Percentiles rank a stretch among this genome's conserved stretches.
These are phyloP conservation scores for Furcula furcula DNA, from an alignment of 2,888 invertebrate genomes.

Conservation along the genomic window DNA sequence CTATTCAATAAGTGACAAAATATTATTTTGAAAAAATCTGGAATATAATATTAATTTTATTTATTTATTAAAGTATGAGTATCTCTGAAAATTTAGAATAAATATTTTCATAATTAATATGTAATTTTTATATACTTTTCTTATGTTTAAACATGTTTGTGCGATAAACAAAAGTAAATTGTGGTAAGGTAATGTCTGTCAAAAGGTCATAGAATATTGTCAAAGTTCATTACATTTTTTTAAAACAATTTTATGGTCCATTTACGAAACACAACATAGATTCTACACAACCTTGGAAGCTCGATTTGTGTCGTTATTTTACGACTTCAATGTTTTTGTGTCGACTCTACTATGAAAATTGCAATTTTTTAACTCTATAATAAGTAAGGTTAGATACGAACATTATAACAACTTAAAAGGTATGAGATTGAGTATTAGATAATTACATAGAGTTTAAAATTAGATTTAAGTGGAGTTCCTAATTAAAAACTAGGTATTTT, in stretches of 20 bases:
- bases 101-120: conserved; percentile 38
- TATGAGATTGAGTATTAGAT: conserved; percentile 1
- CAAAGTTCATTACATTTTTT: conserved; percentile 56
- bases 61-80: conserved; percentile 43
- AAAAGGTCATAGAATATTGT: conserved; percentile 72
- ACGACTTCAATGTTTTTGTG: conserved; percentile 15
- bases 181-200: conserved; percentile 53
- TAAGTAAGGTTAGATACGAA: not conserved
- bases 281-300: conserved; percentile 75
- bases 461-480: not conserved
- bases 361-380: not conserved
- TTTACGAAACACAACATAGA: conserved; percentile 50
- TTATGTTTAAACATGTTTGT: too few species aligned
- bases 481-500: not conserved
- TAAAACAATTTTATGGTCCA: conserved; percentile 46
- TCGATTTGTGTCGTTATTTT: conserved; percentile 39
- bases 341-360: conserved; percentile 3
- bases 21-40: conserved; percentile 55
- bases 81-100: conserved; percentile 47
- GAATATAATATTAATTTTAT: conserved; percentile 59
- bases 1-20: conserved; percentile 45
- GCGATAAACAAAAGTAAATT: conserved; percentile 56
- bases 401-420: not conserved
- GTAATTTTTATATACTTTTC: too few species aligned
- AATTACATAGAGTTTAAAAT: not conserved